A percentile compares a stretch with the other conserved stretches of the same genome.
phyloP scores from a whole-genome alignment of 2,113 vertebrate species.

The Alexandromys fortis region DNA sequence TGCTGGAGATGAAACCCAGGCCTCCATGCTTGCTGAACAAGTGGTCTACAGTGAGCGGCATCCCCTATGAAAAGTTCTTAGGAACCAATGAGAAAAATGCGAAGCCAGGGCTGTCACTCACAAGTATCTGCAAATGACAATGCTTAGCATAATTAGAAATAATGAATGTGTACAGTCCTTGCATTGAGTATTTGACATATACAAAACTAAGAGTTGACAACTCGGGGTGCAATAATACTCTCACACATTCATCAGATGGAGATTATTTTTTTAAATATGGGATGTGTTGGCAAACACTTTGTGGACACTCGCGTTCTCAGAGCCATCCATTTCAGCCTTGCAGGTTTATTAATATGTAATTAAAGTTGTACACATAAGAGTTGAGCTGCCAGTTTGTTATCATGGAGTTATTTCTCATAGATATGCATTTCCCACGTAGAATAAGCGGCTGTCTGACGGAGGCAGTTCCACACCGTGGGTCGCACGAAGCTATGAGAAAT shows the following conservation, averaged over 20 bases:
- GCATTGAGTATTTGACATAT: neutral
- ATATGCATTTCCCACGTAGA: neutral
- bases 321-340: neutral
- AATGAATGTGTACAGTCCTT: neutral
- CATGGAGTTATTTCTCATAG: neutral
- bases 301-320: neutral
- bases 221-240: neutral
- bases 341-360: slow-evolving; percentile 27
- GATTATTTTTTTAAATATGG: neutral
- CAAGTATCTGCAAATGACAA: slow-evolving; percentile 10
- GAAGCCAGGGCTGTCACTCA: neutral
- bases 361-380: neutral
- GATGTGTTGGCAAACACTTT: neutral
- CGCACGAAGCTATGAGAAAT: neutral
- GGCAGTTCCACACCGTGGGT: neutral
- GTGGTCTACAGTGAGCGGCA: neutral
- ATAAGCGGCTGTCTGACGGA: neutral
- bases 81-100: neutral
- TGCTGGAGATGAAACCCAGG: neutral
- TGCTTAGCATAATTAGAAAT: neutral
- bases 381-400: neutral
- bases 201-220: slow-evolving; percentile 26
- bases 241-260: neutral
- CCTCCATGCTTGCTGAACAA: neutral
- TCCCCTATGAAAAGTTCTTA: neutral